These are phyloP conservation scores for Trichopoda pennipes DNA, from an alignment of 2,888 invertebrate genomes.

Conservation along the genomic window DNA sequence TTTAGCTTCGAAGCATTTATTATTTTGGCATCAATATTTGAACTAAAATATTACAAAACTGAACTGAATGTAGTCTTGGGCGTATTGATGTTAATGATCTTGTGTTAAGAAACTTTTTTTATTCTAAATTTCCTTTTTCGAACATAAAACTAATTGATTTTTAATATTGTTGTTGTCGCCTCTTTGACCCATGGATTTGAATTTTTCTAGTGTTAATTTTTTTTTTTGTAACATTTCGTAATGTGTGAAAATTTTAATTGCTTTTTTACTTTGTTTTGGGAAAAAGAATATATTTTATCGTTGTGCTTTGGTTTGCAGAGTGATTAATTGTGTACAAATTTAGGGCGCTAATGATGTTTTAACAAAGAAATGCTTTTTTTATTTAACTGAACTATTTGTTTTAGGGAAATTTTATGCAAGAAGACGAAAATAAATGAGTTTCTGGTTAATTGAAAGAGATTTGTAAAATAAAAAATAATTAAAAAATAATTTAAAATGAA, in stretches of 20 bases:
- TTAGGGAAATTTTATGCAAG: conserved; percentile 10
- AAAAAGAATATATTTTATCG: conserved; percentile 11
- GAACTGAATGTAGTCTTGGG: background rate
- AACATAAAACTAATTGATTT: conserved; percentile 60
- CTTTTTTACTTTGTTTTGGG: conserved; percentile 15
- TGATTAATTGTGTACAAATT: conserved; percentile 62
- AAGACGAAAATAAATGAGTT: conserved; percentile 16
- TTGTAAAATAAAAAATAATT: conserved; percentile 22
- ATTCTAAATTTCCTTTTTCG: background rate
- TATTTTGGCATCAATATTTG: conserved; percentile 20
- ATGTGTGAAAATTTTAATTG: conserved; percentile 56
- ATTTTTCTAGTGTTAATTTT: background rate
- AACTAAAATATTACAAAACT: background rate
- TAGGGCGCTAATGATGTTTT: conserved; percentile 59
- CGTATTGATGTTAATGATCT: conserved; percentile 53
- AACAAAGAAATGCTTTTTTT: conserved; percentile 23
- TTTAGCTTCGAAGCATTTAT: background rate
- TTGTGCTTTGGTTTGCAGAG: conserved; percentile 31
- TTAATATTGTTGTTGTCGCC: conserved; percentile 51
- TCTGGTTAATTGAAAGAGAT: conserved; percentile 10
- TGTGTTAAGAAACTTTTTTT: conserved; percentile 2
- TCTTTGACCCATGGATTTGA: conserved; percentile 44
- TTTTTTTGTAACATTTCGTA: background rate
- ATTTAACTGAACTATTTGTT: conserved; percentile 21
- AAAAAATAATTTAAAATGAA: background rate